phyloP scores from a whole-genome alignment of 1,140 invertebrate species.

The Pararge aegeria region DNA sequence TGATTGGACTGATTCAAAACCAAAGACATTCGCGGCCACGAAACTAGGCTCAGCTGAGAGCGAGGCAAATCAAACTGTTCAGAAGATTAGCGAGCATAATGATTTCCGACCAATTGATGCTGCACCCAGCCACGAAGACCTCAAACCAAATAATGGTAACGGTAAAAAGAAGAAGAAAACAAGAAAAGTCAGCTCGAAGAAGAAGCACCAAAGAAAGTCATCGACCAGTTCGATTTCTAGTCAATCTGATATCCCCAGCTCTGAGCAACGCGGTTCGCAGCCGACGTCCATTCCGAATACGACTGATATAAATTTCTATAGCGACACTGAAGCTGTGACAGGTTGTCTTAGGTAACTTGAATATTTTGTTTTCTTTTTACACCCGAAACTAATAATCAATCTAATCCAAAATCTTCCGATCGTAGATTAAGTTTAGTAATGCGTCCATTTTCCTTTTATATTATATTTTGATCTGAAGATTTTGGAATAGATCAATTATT shows the following conservation, averaged over 20 bases:
- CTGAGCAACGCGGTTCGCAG: constrained; percentile 54
- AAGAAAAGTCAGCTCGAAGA: constrained; percentile 89
- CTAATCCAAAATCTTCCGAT: too few species aligned
- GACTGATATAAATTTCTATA: constrained; percentile 86
- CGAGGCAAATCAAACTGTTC: constrained; percentile 70
- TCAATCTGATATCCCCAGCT: constrained; percentile 69
- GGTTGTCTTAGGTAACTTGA: constrained; percentile 80
- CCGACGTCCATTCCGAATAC: constrained; percentile 48
- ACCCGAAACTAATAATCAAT: too few species aligned
- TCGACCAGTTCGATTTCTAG: constrained; percentile 80
- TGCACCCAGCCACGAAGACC: constrained; percentile 60
- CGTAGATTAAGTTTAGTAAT: too few species aligned
- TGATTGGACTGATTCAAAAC: constrained; percentile 55
- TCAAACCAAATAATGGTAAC: constrained; percentile 70
- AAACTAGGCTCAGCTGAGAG: constrained; percentile 65
- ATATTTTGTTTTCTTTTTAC: neutral
- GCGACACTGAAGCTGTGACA: constrained; percentile 91
- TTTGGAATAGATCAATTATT: too few species aligned
- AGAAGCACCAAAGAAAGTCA: constrained; percentile 86
- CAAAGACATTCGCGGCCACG: constrained; percentile 71
- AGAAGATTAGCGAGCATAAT: constrained; percentile 81
- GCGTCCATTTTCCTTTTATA: too few species aligned
- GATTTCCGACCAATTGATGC: constrained; percentile 81
- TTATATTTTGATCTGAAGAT: too few species aligned
- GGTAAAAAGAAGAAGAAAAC: constrained; percentile 87